Conservation (phyloP, 2,888 invertebrate species). For the Tenthredo amoena region DNA sequence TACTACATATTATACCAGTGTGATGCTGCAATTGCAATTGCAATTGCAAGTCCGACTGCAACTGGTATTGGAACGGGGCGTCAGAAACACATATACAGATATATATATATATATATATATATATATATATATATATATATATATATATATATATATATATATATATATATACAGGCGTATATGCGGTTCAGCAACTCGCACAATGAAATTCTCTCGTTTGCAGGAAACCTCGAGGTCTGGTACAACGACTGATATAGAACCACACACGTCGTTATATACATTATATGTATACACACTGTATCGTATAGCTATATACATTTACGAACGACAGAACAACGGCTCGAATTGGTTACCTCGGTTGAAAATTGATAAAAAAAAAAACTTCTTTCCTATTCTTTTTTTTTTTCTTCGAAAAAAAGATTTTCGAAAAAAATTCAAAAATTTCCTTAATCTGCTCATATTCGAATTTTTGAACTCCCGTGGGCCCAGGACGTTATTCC, state of each 20-base stretch:
- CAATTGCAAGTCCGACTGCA: not conserved
- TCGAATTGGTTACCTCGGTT: not conserved
- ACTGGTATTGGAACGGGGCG: not conserved
- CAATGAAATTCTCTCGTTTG: not conserved
- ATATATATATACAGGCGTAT: not conserved
- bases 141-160: not conserved
- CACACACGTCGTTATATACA: not conserved
- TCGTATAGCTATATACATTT: not conserved
- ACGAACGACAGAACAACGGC: too few relatives aligned
- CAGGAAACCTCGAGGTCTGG: not conserved
- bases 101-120: not conserved
- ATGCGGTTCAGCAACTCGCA: not conserved
- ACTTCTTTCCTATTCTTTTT: too few relatives aligned
- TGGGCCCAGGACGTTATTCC: too few relatives aligned
- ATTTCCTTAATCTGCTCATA: too few relatives aligned
- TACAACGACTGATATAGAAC: conserved; percentile 2
- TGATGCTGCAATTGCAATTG: not conserved
- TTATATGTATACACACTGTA: not conserved
- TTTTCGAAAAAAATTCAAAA: too few relatives aligned
- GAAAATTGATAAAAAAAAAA: not conserved
- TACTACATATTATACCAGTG: not conserved
- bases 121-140: not conserved
- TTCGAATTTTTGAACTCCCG: too few relatives aligned
- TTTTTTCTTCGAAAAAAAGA: too few relatives aligned
- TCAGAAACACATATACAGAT: not conserved